These are phyloP conservation scores for Drosophila arizonae DNA, from an alignment of 1,140 invertebrate species.

Conservation along the genomic window DNA sequence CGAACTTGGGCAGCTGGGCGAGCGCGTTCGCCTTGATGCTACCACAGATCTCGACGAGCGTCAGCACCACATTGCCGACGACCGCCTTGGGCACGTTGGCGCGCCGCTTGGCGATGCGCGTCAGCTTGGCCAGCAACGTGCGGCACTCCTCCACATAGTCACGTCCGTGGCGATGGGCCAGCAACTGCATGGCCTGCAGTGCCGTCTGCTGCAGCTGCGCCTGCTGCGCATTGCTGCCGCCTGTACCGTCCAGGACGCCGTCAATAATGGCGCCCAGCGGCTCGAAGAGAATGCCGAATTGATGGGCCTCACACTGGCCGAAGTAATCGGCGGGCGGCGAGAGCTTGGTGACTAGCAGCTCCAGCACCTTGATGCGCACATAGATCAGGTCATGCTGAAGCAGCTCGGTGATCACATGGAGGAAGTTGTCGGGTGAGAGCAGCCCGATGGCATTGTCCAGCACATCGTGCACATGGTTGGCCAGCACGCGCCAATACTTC, in stretches of 20 bases:
- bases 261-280: slow-evolving; percentile 87
- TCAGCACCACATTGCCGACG: slow-evolving; percentile 89
- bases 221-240: slow-evolving; percentile 83
- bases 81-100: slow-evolving; percentile 87
- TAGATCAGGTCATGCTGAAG: slow-evolving; percentile 87
- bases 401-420: slow-evolving; percentile 89
- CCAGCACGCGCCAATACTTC: slow-evolving; percentile 92
- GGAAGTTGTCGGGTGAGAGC: slow-evolving; percentile 89
- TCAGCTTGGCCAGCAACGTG: slow-evolving; percentile 86
- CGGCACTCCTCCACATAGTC: slow-evolving; percentile 87
- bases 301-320: slow-evolving; percentile 82
- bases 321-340: slow-evolving; percentile 87
- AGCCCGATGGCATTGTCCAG: slow-evolving; percentile 90
- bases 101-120: slow-evolving; percentile 85
- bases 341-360: slow-evolving; percentile 91
- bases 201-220: slow-evolving; percentile 91
- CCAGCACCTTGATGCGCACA: slow-evolving; percentile 91
- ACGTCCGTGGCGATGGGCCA: slow-evolving; percentile 88
- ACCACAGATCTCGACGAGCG: slow-evolving; percentile 90
- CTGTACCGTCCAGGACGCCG: slow-evolving; percentile 84
- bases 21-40: slow-evolving; percentile 90
- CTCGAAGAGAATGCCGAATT: slow-evolving; percentile 85
- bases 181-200: slow-evolving; percentile 90
- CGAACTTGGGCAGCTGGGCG: slow-evolving; percentile 88
- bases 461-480: slow-evolving; percentile 90